Evolutionary conservation across 2,888 invertebrate species (phyloP), one percentile per base, ranked within the genome.

Genomic region (Sceliomorpha sp.): DNA sequence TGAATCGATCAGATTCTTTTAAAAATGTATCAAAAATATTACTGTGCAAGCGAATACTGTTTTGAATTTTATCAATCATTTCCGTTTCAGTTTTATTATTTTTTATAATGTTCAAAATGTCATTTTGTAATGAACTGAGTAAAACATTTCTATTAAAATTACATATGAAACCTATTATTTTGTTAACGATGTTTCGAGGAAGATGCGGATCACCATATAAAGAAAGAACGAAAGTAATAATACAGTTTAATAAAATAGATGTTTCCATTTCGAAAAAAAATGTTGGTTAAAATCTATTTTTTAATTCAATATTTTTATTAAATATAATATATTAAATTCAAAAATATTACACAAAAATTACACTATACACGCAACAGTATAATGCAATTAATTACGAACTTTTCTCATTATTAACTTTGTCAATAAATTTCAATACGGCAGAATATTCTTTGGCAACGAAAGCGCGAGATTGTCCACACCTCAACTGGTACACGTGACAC

Each of bases 201-300:
- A 67, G 36, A 27, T 7, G 20, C 34, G 67, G 67, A 34, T 70
- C 58, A n/a, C 36, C 60, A 27, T 70, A 70, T 15, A 70, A 44
- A 24, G 39, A 15, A 15, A 70, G 17, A 27, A 70, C 27, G 20
- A 70, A 67, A 13, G 47, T 53, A n/a, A 70, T 29, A 58, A 67
- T 58, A 27, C n/a, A 20, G 13, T 51, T 13, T 26, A 58, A 45
- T 7, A 58, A 26, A 47, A n/a, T n/a, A n/a, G n/a, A n/a, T n/a
- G 10, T 17, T 4, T 59, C 59, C 50, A 59, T 59, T 26, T 36
- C 44, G 12, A 20, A 37, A 15, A 26, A 13, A n/a, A 14, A 44
- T 37, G n/a, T 7, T 29, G 15, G 2, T 40, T 29, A 40, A n/a
- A 29, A 26, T 6, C 7, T 26, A 34, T 34, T 34, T 34, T 34